Evolutionary conservation across 2,113 vertebrate species (phyloP).

Genomic region (Heterotis niloticus): DNA sequence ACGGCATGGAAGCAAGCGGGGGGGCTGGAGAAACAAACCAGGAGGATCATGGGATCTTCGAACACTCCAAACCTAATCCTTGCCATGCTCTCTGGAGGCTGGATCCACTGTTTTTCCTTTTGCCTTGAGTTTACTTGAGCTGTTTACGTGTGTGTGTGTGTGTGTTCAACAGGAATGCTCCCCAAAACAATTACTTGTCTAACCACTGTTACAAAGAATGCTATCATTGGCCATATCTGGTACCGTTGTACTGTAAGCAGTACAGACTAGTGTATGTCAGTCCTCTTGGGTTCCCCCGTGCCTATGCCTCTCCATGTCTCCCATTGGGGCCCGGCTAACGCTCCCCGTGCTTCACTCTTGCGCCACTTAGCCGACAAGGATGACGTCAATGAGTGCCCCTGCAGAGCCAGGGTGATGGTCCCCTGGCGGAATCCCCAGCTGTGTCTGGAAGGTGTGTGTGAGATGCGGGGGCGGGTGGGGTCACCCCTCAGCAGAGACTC

Average conservation of each 20-base stretch:
- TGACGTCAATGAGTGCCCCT: slow-evolving; percentile 60
- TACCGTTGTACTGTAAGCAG: no score
- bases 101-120: neutral
- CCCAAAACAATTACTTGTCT: neutral
- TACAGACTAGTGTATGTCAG: no score
- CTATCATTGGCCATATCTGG: no score
- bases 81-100: neutral
- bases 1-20: neutral
- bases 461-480: neutral
- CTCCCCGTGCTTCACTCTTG: slow-evolving; percentile 49
- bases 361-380: slow-evolving; percentile 48
- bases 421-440: slow-evolving; percentile 40
- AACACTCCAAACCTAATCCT: neutral
- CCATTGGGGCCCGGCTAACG: slow-evolving; percentile 37
- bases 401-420: slow-evolving; percentile 18
- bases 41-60: neutral
- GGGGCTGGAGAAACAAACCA: neutral
- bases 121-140: neutral
- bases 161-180: neutral
- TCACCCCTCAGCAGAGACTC: neutral
- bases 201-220: neutral
- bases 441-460: slow-evolving; percentile 2
- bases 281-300: no score
- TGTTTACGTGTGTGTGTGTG: neutral
- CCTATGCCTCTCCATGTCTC: neutral